Evolutionary conservation across 2,888 invertebrate species (phyloP), one percentile per base, ranked within the genome.

Genomic region (Lasioglossum malachurum): DNA sequence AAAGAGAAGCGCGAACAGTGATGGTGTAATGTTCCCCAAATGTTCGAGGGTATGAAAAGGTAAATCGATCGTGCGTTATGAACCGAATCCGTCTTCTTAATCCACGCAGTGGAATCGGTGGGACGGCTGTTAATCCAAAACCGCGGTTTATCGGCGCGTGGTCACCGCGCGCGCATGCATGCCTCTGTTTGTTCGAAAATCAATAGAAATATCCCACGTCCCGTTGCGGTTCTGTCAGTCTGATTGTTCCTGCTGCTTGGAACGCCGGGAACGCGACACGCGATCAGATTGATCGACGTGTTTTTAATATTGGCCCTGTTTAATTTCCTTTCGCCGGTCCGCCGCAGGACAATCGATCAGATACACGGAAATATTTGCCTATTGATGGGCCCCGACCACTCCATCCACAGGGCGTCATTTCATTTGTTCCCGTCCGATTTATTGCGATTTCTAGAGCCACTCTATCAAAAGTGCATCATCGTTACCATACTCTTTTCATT

Each of bases 271-370:
- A 46, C 44, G 35, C 49, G 44, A 44, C 79, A 44, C 46, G 64
- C 75, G 41, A 67, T 72, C 78, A 64, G 75, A 76, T 83, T 83
- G 83, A 80, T 72, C 79, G 79, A 83, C 76, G 76, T 72, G 75
- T 83, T 83, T 83, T 83, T 80, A 80, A 83, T 83, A 80, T 57
- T 75, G 75, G 41, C 64, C 64, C 57, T 80, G 79, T 83, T 83
- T 83, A 83, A 83, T 83, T 83, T 83, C 83, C 79, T 80, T 75
- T 72, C 72, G 41, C n/a, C 57, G 75, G 27, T 53, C 72, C 57
- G 49, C 49, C 76, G 60, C n/a, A 60, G 67, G 53, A 72, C 69
- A 31, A 38, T 67, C 38, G 35, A 64, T 46, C 31, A 53, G 82
- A 74, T 49, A 57, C 35, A 46, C 74, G 46, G 78, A 78, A 78